Evolutionary conservation across 2,888 invertebrate species (phyloP), one percentile per base, ranked within the genome.

Genomic region (Masnerella sp.): DNA sequence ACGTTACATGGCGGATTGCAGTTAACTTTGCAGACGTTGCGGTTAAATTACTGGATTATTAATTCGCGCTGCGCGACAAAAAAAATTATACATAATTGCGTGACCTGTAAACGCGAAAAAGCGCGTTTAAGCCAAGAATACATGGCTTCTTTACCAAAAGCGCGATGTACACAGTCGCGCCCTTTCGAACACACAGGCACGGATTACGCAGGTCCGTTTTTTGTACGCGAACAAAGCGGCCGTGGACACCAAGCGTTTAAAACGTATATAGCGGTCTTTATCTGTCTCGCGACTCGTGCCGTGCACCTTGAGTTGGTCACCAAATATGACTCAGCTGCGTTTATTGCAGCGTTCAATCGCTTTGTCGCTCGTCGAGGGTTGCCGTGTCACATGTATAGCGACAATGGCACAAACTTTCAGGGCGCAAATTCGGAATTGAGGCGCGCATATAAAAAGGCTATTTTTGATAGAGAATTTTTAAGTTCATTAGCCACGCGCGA

Each of bases 181-280:
- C 43, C 56, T 5, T 56, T 56, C 14, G 8, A 18, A 0, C 1
- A 43, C 12, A 18, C 32, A 2, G 56, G 56, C 7, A 5, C 43
- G 0, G 56, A 56, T 14, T 56, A 56, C 12, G 38, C 32, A 0
- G 56, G 56, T 1, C 56, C 54, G 1, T 7, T 25, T n/a, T 20
- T 43, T 9, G 18, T 15, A 3, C 5, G 14, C 2, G 15, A 2
- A 12, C 3, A 2, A 5, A 15, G n/a, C 3, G 32, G 32, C 2
- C 5, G 32, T 7, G 32, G 32, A 32, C 8, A 5, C n/a, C 5
- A 32, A n/a, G 32, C 32, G 7, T 11, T 9, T 11, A 32, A 32
- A n/a, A 11, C 32, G 11, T 32, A n/a, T 2, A n/a, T 32, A n/a
- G n/a, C n/a, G n/a, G n/a, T n/a, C n/a, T n/a, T n/a, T n/a, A n/a